Conservation (phyloP, 2,113 vertebrate genomes). For the Carollia perspicillata region DNA sequence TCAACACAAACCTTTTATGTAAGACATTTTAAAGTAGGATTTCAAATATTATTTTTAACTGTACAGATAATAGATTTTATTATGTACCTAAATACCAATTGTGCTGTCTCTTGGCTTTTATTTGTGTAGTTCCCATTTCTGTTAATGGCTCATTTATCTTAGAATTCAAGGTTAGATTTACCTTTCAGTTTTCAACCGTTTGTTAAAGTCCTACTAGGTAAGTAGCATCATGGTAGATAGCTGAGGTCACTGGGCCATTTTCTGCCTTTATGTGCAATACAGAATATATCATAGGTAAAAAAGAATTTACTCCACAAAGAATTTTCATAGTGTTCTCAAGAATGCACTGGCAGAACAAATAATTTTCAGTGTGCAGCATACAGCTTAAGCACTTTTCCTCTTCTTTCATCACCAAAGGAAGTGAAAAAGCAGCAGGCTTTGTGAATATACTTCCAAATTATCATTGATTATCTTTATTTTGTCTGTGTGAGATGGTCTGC, state of each 20-base stretch:
- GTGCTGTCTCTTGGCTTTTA: neutral
- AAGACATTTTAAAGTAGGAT: conserved; percentile 7
- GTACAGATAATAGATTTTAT: conserved; percentile 2
- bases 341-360: conserved; percentile 6
- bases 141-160: neutral
- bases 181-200: conserved; percentile 15
- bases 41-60: conserved; percentile 19
- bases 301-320: neutral
- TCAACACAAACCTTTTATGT: conserved; percentile 5
- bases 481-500: conserved; percentile 2
- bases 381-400: neutral
- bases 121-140: conserved; percentile 5
- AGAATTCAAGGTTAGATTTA: neutral
- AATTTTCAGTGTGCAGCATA: neutral
- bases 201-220: neutral
- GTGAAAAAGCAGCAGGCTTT: conserved; percentile 25
- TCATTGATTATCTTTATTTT: conserved; percentile 47
- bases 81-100: neutral
- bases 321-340: neutral
- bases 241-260: neutral
- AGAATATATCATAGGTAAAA: neutral
- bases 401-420: neutral
- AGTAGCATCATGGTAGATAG: neutral
- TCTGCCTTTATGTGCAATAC: neutral
- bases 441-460: conserved; percentile 11